Base-by-base conservation (phyloP, 2,797 vertebrate genomes). In the Fistularia tabacaria region DNA sequence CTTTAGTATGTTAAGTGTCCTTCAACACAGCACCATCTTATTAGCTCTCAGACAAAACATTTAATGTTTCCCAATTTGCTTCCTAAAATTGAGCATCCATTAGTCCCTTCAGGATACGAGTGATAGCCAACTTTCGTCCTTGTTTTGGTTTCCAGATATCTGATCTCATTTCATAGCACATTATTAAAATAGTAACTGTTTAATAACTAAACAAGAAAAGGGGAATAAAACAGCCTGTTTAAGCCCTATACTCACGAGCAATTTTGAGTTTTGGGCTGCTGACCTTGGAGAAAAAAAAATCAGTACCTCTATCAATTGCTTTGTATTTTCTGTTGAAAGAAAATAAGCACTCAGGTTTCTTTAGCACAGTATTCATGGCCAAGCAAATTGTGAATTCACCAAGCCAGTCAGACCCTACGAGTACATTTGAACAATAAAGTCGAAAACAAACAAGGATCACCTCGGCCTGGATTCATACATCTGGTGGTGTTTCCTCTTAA, bases 1-100 rank as follows among this genome's bases (percentile, higher is more conserved):
- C 87, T 90, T 89, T 90, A 91, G 87, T 89, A 90, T 89, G 84
- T 89, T 73, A 78, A 67, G 75, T 77, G 84, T 91, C 87, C 87
- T 89, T 90, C 86, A 89, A 85, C 84, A 88, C 86, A 86, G 81
- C 88, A 89, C 86, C 86, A 83, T 79, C 85, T 87, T 74, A 80
- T 83, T 81, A 85, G 79, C 84, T 84, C 78, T 86, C 83, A 73
- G 80, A 81, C 79, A 77, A 74, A 67, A 82, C 46, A 42, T 77
- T 74, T 73, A 57, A 80, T 54, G 61, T 69, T 82, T 82, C 71
- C 75, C 77, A 86, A 88, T 87, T 87, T 76, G 73, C 77, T 81
- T 81, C 57, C 61, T 71, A 79, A 60, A 71, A 70, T 61, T 39
- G 46, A 82, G 81, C 74, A 83, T 73, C 73, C 54, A 40, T 52